Percentiles rank a stretch among this genome's conserved stretches.
These are phyloP conservation scores for Tupiocoris notatus DNA, from an alignment of 2,888 invertebrate species.

Conservation along the genomic window DNA sequence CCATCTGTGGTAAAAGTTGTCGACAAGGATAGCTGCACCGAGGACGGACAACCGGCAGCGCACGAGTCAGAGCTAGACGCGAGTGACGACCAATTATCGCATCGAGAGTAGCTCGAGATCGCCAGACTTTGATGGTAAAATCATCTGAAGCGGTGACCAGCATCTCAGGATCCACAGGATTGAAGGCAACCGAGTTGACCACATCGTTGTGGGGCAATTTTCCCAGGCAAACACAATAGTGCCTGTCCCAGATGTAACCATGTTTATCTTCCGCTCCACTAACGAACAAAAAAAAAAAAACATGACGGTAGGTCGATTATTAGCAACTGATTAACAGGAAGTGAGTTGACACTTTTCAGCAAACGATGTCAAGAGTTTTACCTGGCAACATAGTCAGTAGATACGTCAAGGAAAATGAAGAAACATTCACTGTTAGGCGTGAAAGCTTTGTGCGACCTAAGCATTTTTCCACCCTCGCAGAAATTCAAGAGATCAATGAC, in stretches of 20 bases:
- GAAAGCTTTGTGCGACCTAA: slow-evolving; percentile 76
- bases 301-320: no score
- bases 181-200: slow-evolving; percentile 82
- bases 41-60: slow-evolving; percentile 9
- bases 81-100: background rate
- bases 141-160: slow-evolving; percentile 81
- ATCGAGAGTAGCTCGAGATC: slow-evolving; percentile 46
- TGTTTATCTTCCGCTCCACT: slow-evolving; percentile 82
- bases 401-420: slow-evolving; percentile 81
- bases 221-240: slow-evolving; percentile 73
- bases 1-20: background rate
- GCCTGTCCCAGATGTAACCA: slow-evolving; percentile 81
- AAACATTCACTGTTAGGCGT: slow-evolving; percentile 83
- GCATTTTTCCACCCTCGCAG: slow-evolving; percentile 73
- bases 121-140: slow-evolving; percentile 64
- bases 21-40: slow-evolving; percentile 3
- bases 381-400: slow-evolving; percentile 80
- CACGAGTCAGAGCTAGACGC: background rate
- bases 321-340: no score
- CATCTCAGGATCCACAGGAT: slow-evolving; percentile 76
- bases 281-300: no score
- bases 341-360: no score
- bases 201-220: slow-evolving; percentile 75
- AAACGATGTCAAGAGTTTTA: no score
- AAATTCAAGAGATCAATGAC: slow-evolving; percentile 77